These are phyloP conservation scores for Campopleginae sp. DNA, from an alignment of 2,888 invertebrate genomes.

Conservation along the genomic window DNA sequence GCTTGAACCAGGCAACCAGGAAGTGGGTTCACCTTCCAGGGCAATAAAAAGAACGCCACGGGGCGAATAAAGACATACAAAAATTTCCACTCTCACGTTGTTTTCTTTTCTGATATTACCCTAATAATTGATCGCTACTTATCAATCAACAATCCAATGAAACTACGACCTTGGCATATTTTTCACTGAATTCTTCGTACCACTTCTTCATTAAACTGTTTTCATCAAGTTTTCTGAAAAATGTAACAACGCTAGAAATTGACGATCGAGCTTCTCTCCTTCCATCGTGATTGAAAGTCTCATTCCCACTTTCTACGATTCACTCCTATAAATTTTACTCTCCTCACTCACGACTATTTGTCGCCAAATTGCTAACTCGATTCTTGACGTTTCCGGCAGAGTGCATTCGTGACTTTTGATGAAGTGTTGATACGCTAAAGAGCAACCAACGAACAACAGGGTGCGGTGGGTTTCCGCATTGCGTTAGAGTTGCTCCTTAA, in stretches of 20 bases:
- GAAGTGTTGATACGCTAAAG: neutral
- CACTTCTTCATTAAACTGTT: neutral
- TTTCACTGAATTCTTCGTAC: neutral
- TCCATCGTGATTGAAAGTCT: conserved; percentile 38
- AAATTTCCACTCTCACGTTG: neutral
- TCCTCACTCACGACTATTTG: neutral
- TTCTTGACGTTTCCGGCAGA: neutral
- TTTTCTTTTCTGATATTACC: neutral
- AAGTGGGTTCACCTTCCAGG: conserved; percentile 1
- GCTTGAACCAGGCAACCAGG: conserved; percentile 3
- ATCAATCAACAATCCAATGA: neutral
- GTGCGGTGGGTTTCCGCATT: conserved; percentile 41
- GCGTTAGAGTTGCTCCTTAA: conserved; percentile 34
- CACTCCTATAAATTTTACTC: neutral
- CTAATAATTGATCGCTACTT: neutral
- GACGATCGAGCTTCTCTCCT: neutral
- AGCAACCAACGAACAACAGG: neutral
- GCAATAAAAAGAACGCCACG: neutral
- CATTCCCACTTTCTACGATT: neutral
- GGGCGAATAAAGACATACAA: neutral
- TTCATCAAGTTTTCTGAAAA: neutral
- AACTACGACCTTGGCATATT: neutral
- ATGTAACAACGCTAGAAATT: neutral
- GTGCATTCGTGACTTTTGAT: neutral
- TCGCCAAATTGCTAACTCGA: neutral